Evolutionary conservation across 1,140 invertebrate genomes (phyloP), one percentile per base, ranked within the genome.

Genomic region (Diorhabda carinulata): DNA sequence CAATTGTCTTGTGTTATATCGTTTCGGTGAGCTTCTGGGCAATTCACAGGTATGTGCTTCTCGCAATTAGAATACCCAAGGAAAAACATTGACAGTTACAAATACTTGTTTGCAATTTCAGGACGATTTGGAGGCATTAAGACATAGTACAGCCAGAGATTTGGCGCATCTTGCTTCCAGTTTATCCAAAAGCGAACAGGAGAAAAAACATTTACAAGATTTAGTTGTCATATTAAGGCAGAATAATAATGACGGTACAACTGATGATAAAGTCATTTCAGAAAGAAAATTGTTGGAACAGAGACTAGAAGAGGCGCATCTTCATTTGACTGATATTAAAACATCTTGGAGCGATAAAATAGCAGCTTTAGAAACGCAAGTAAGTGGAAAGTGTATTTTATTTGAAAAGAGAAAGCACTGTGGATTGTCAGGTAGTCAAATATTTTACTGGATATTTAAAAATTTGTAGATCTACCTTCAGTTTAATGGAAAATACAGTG

Each of bases 341-440:
- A 92, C 91, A 2, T 92, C 91, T 0, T 95, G 93, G 94, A 94
- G 92, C 75, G 89, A 90, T 42, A 93, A 95, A 79, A 95, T 95
- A 72, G 88, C 92, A 4, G 89, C 91, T 4, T 79, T 95, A 7
- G 93, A 95, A 80, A 92, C 91, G 4, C 92, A 96, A 85, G 90
- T 92, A 56, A 79, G 69, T 78, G 25, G 25, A 25, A 25, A 25
- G 25, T 25, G 25, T 25, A 25, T 25, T 25, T 25, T 25, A 25
- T 25, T 25, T 25, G 25, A 25, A 25, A 25, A 25, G 25, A 0
- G 25, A 25, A 25, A 25, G 25, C 25, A 25, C 25, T 25, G 25
- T 25, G 25, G 25, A 25, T 25, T 25, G 25, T 25, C 25, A 25
- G 25, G 25, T 25, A 25, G 25, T 25, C 25, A 25, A 25, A 25